A percentile compares a stretch with the other conserved stretches of the same genome.
Conservation (phyloP, 2,113 vertebrate genomes). For the Felis chaus region DNA sequence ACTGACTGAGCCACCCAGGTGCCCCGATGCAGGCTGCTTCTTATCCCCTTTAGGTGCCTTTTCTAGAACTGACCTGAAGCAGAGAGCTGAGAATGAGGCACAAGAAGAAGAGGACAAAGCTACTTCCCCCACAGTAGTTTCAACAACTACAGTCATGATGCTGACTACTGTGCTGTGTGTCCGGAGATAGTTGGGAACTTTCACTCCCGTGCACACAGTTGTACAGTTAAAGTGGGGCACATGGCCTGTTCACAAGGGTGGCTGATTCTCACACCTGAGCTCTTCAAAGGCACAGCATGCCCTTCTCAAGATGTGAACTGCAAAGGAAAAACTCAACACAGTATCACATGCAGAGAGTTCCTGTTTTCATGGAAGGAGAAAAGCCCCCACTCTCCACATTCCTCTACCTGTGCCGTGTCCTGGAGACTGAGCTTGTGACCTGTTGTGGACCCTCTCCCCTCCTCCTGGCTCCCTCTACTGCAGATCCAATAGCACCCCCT, state of each 20-base stretch:
- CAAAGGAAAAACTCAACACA: background rate
- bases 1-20: no score
- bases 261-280: background rate
- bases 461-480: background rate
- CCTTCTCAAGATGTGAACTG: background rate
- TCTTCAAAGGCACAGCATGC: background rate
- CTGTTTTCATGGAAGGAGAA: background rate
- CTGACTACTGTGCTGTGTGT: background rate
- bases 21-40: background rate
- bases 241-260: no score
- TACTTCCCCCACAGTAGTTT: background rate
- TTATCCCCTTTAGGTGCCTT: background rate
- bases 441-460: background rate
- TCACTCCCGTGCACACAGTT: background rate
- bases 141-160: background rate
- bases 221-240: no score
- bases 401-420: background rate
- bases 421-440: background rate
- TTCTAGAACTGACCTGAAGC: background rate
- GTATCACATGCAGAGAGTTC: background rate
- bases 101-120: background rate
- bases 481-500: background rate
- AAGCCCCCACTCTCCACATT: rapidly evolving
- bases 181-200: background rate
- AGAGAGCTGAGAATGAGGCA: background rate